These are phyloP conservation scores for Zoanthus gigantus DNA, from an alignment of 92 coral and sea anemone genomes.

Conservation along the genomic window DNA sequence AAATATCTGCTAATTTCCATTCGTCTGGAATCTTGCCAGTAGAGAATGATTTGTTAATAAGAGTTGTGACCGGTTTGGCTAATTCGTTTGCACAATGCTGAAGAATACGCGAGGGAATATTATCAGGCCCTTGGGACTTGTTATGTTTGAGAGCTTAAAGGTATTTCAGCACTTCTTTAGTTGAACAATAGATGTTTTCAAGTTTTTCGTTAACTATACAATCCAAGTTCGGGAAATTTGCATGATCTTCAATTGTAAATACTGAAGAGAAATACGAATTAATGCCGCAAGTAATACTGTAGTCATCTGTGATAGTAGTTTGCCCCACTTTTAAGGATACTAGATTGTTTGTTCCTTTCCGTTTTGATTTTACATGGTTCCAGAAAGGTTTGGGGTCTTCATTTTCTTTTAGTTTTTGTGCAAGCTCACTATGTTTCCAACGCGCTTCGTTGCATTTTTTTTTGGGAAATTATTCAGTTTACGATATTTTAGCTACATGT, in stretches of 20 bases:
- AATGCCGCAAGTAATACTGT: constrained; percentile 32
- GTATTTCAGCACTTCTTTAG: constrained; percentile 24
- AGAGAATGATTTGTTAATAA: constrained; percentile 58
- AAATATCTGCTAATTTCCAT: constrained; percentile 45
- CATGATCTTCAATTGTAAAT: constrained; percentile 41
- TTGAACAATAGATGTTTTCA: not conserved
- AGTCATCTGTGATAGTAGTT: too few species aligned
- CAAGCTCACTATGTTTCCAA: not conserved
- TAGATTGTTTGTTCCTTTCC: constrained; percentile 58
- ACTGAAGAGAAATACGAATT: constrained; percentile 48
- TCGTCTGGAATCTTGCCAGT: constrained; percentile 27
- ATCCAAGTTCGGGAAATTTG: constrained; percentile 44
- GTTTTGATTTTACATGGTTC: not conserved
- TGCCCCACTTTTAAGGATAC: constrained; percentile 27
- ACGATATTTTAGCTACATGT: not conserved
- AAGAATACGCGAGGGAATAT: constrained; percentile 46
- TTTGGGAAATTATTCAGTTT: not conserved
- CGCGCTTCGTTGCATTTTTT: not conserved
- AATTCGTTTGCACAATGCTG: constrained; percentile 54
- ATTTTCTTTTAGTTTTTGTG: not conserved
- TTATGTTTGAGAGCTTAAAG: constrained; percentile 49
- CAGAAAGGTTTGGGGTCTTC: not conserved
- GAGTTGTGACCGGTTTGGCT: constrained; percentile 52
- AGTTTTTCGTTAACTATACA: constrained; percentile 41
- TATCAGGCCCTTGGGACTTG: constrained; percentile 68